Percentiles rank a stretch among this genome's conserved stretches.
Evolutionary conservation across 2,113 vertebrate species (phyloP).

Genomic region (Oriolus oriolus): DNA sequence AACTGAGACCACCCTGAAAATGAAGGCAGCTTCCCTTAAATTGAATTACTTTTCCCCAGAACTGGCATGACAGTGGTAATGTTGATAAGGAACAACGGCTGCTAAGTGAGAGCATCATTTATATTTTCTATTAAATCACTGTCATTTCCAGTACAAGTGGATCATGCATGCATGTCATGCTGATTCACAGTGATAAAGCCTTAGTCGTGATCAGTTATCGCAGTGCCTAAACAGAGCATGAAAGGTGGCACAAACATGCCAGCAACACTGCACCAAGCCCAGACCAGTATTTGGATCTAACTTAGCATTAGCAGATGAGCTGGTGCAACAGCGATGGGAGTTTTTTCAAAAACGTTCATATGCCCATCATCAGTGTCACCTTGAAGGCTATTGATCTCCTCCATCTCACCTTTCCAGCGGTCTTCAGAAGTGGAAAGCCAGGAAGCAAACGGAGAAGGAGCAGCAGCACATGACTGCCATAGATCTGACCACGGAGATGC

Average conservation of each 20-base stretch:
- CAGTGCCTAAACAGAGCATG: not conserved
- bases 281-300: not conserved
- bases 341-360: not conserved
- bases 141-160: not conserved
- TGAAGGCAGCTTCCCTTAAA: constrained; percentile 4
- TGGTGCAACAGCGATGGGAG: not conserved
- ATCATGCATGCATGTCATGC: not conserved
- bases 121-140: not conserved
- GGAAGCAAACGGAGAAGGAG: not conserved
- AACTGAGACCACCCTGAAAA: not conserved
- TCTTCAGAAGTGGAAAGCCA: not conserved
- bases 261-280: not conserved
- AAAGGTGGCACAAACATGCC: not conserved
- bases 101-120: not conserved
- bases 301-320: not conserved
- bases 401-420: fast-evolving
- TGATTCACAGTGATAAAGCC: not conserved
- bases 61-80: not conserved
- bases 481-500: not conserved
- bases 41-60: not conserved
- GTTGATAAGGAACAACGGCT: not conserved
- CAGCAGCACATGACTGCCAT: not conserved
- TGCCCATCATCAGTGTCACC: not conserved
- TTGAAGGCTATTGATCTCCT: not conserved
- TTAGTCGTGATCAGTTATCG: not conserved